Evolutionary conservation across 1,140 invertebrate species (phyloP).

Genomic region (silkworm (Bombyx mori)): ASM3026992v2 NC_085113.1:11342501-11343000

Average conservation of each 20-base stretch:
- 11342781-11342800: too few species aligned
- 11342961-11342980: too few species aligned
- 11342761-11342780: not conserved
- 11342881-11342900: too few species aligned
- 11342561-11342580: conserved; percentile 47
- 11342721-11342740: conserved; percentile 23
- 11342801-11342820: too few species aligned
- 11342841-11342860: too few species aligned
- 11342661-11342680: conserved; percentile 55
- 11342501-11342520: conserved; percentile 16
- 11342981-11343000: too few species aligned
- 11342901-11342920: too few species aligned
- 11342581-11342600: conserved; percentile 46
- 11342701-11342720: conserved; percentile 37
- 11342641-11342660: conserved; percentile 29
- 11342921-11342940: too few species aligned
- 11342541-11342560: conserved; percentile 10
- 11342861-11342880: too few species aligned
- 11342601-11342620: conserved; percentile 19
- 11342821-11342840: too few species aligned
- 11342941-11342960: too few species aligned
- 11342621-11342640: conserved; percentile 31
- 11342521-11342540: too few species aligned
- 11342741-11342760: conserved; percentile 8
- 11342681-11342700: conserved; percentile 48